phyloP scores from a whole-genome alignment of 23 tunicate genomes.

The Ciona savignyi region DNA sequence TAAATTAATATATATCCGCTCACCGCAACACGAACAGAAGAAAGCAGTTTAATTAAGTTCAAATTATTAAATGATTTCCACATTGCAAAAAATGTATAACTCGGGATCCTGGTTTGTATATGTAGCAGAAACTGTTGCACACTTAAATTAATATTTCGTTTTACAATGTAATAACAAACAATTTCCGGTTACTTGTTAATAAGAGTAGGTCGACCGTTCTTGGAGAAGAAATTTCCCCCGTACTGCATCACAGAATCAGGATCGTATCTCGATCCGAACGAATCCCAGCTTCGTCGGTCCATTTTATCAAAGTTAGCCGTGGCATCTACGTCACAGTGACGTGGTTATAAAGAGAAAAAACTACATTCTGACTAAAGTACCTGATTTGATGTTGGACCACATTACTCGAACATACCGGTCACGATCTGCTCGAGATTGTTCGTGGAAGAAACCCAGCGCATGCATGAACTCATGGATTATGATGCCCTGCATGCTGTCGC shows the following conservation, averaged over 20 bases:
- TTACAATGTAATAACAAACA: too few relatives aligned
- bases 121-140: too few relatives aligned
- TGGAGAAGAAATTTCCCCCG: slow-evolving; percentile 39
- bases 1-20: too few relatives aligned
- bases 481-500: slow-evolving; percentile 36
- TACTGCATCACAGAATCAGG: slow-evolving; percentile 56
- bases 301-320: slow-evolving; percentile 21
- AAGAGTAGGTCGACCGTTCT: slow-evolving; percentile 14
- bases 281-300: background rate
- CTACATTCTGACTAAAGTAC: too few relatives aligned
- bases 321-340: background rate
- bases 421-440: slow-evolving; percentile 47
- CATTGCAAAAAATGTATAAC: too few relatives aligned
- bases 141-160: too few relatives aligned
- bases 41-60: too few relatives aligned
- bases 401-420: slow-evolving; percentile 21
- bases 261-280: slow-evolving; percentile 25
- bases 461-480: slow-evolving; percentile 59
- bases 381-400: slow-evolving; percentile 23
- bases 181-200: background rate
- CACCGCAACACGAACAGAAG: too few relatives aligned
- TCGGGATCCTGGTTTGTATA: too few relatives aligned
- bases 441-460: slow-evolving; percentile 65
- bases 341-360: too few relatives aligned
- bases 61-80: too few relatives aligned